These are phyloP conservation scores for Antitype chi DNA, from an alignment of 2,888 invertebrate species.

Conservation along the genomic window DNA sequence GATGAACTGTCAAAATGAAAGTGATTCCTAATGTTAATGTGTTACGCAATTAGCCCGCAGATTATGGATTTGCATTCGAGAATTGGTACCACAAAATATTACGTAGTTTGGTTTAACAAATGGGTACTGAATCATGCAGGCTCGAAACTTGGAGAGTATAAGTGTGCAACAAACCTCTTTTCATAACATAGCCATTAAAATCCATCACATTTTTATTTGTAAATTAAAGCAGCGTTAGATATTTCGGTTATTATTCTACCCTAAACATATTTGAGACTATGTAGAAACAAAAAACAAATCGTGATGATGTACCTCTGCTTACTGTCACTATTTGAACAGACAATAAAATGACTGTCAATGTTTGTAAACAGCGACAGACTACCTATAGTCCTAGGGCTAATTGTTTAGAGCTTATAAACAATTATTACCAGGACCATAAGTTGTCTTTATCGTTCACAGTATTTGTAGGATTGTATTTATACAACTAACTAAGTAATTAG, in stretches of 20 bases:
- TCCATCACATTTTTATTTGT: background rate
- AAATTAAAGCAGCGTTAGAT: background rate
- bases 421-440: slow-evolving; percentile 8
- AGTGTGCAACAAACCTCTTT: background rate
- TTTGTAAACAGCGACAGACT: slow-evolving; percentile 34
- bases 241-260: background rate
- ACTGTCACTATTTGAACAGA: background rate
- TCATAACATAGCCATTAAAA: background rate
- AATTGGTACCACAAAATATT: background rate
- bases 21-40: too few relatives aligned
- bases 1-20: too few relatives aligned
- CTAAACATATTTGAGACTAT: background rate
- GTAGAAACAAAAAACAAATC: slow-evolving; percentile 19
- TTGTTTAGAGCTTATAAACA: slow-evolving; percentile 19
- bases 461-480: slow-evolving; percentile 1
- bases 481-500: background rate
- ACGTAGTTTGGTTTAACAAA: background rate
- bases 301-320: background rate
- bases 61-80: background rate
- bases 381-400: too few relatives aligned
- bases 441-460: background rate
- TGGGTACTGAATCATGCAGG: background rate
- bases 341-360: slow-evolving; percentile 29
- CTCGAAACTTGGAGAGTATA: background rate
- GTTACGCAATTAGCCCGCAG: too few relatives aligned